These are phyloP conservation scores for Tympanoctomys barrerae DNA, from an alignment of 2,797 vertebrate genomes.

Conservation along the genomic window DNA sequence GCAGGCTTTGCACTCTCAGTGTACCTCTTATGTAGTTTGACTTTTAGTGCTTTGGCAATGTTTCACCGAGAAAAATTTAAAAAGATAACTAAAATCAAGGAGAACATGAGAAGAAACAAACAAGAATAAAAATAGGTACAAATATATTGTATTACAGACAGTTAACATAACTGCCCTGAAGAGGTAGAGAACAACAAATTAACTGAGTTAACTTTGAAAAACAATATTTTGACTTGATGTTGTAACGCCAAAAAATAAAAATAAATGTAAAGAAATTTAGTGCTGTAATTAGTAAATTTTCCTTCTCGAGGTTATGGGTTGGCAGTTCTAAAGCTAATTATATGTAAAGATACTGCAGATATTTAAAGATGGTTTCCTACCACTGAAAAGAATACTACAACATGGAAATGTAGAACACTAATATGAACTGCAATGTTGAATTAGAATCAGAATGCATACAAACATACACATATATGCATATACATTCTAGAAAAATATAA, in stretches of 20 bases:
- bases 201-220: neutral
- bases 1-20: neutral
- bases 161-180: neutral
- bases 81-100: constrained; percentile 1
- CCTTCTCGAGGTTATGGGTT: neutral
- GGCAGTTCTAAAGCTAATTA: constrained; percentile 19
- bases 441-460: neutral
- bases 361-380: neutral
- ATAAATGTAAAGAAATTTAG: neutral
- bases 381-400: neutral
- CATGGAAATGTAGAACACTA: neutral
- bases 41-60: neutral
- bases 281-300: neutral
- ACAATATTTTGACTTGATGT: neutral
- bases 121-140: neutral
- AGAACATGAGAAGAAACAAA: neutral
- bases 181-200: neutral
- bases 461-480: neutral
- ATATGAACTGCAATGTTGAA: neutral
- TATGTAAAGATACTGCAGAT: neutral
- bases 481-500: neutral
- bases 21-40: neutral
- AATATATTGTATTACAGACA: neutral
- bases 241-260: neutral
- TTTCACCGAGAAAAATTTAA: neutral